Base-by-base conservation (phyloP, 2,888 invertebrate species). In the Mactromeris polynyma region DNA sequence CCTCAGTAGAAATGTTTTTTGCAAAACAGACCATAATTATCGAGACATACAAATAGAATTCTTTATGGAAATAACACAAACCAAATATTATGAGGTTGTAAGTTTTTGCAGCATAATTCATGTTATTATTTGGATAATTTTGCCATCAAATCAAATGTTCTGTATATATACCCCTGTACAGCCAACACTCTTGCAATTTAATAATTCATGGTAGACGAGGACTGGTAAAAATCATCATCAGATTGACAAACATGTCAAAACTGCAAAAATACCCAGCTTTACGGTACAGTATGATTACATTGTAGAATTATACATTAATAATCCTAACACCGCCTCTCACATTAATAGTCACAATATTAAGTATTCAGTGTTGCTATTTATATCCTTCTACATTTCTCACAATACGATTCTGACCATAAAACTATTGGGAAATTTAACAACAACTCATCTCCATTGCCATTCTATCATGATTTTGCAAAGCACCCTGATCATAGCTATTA, bases 391-490 rank as follows among this genome's bases (percentile, higher is more conserved):
- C n/a, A n/a, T 64, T 58, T 26, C 58, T 58, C 3, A n/a, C 6
- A 58, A 58, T 58, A 58, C 21, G 7, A 64, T 64, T 64, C 58
- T n/a, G n/a, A 9, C 58, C n/a, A 26, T n/a, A 26, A 26, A n/a
- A n/a, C 26, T 4, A 33, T 36, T 19, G 36, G 73, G 73, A 73
- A 73, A 73, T 17, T 2, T 33, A 73, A 26, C 36, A 36, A 73
- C 31, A 33, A 73, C 73, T 73, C 73, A 73, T 73, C 73, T 73
- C 36, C 73, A 73, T 73, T 36, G 33, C 33, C 31, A 36, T 36
- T 73, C 26, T 73, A 36, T 36, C 36, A 73, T 73, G 73, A 73
- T 36, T 36, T 73, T 73, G 73, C 73, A 73, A 73, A 33, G 36
- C 73, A 73, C 36, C 73, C 26, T 33, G 11, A 17, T 31, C 69